A percentile compares a stretch with the other conserved stretches of the same genome.
phyloP scores from a whole-genome alignment of 1,140 invertebrate species.

The Drosophila neocordata region DNA sequence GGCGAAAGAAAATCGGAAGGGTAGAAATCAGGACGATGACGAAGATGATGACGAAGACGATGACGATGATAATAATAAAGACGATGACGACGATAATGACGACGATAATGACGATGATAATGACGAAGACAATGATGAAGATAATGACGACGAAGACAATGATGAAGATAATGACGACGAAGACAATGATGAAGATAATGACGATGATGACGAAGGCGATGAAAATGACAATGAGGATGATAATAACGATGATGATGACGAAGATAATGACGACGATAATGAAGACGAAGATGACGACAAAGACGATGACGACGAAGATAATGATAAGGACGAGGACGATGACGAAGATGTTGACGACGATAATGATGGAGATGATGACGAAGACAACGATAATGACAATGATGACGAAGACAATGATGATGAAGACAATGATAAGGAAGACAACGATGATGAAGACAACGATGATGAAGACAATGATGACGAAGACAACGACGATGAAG shows the following conservation, averaged over 20 bases:
- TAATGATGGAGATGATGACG: constrained; percentile 65
- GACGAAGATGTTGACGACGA: constrained; percentile 71
- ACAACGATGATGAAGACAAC: constrained; percentile 27
- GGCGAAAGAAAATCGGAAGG: constrained; percentile 58
- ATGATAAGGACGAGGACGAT: constrained; percentile 68
- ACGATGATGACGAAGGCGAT: constrained; percentile 25
- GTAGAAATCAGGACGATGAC: constrained; percentile 45
- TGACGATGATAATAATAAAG: constrained; percentile 10
- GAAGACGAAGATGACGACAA: constrained; percentile 26
- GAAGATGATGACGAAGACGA: constrained; percentile 15
- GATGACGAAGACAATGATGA: constrained; percentile 30
- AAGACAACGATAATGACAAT: constrained; percentile 36
- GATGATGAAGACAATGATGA: constrained; percentile 40
- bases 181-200: constrained; percentile 59
- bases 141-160: constrained; percentile 64
- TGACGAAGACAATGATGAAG: constrained; percentile 5
- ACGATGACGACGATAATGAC: constrained; percentile 1
- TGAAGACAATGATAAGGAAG: constrained; percentile 24
- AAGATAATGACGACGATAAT: constrained; percentile 25
- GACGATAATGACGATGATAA: constrained; percentile 1
- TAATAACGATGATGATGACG: constrained; percentile 25
- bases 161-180: constrained; percentile 80
- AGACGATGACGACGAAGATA: constrained; percentile 26
- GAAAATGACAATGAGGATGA: constrained; percentile 25
- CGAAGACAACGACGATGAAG: constrained; percentile 61